Evolutionary conservation across 2,797 vertebrate genomes (phyloP), one percentile per base, ranked within the genome.

Genomic region (Helarctos malayanus): DNA sequence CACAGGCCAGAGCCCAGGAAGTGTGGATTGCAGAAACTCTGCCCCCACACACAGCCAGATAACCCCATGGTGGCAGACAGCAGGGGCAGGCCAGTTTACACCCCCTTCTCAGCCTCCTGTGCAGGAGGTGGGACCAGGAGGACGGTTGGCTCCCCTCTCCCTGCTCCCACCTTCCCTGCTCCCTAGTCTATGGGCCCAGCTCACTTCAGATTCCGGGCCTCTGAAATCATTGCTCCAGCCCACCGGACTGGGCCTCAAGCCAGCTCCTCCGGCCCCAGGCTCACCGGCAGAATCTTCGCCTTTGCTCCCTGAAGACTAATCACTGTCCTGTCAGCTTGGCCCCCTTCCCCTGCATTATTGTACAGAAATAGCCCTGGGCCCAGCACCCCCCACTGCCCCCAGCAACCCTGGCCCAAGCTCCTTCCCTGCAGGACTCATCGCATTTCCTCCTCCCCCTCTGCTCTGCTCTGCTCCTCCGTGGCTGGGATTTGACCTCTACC

Each of bases 241-340:
- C 95, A 95, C 73, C 25, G 47, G 57, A 80, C 83, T 71, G 94
- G 80, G 97, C 65, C 80, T 29, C 35, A 18, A 7, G 97, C 98
- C 98, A 49, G 63, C 95, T 97, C 71, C 91, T 97, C 90, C 68
- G 85, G 82, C 90, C 93, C 91, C 87, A 59, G 94, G 95, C 96
- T 98, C 11, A 35, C 71, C 65, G 19, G 79, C 96, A 91, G 79
- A 91, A n/a, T 89, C 86, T 97, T 95, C 65, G 61, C 81, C 89
- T 96, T 97, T 96, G 84, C 94, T 98, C 97, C 97, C 94, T 16
- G n/a, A 97, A 95, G 52, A 94, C 82, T 89, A 91, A 79, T 85
- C 95, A 7, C 79, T 93, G 69, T 97, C 97, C 98, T 97, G 96
- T 98, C 95, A 98, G 95, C 97, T 97, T 96, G 98, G 97, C 98